Evolutionary conservation across 2,797 vertebrate species (phyloP).

Genomic region (Alca torda): DNA sequence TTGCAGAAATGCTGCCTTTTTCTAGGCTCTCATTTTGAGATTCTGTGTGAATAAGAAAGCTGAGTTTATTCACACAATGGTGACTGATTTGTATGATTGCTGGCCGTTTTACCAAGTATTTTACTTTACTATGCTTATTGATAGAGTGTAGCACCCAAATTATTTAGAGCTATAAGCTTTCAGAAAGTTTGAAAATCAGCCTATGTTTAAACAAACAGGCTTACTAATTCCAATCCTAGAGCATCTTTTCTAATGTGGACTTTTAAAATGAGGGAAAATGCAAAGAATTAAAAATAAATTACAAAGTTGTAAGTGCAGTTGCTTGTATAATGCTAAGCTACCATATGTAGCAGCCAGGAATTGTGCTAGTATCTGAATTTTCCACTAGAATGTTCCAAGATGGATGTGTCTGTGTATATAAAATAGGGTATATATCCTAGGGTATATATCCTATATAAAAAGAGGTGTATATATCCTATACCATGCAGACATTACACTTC

Average conservation of each 20-base stretch:
- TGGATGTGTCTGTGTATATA: background rate
- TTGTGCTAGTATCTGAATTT: background rate
- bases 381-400: background rate
- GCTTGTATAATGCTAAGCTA: background rate
- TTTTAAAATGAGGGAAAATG: background rate
- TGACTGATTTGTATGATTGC: background rate
- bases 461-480: background rate
- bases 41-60: background rate
- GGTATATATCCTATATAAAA: background rate
- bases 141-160: background rate
- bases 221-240: background rate
- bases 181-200: background rate
- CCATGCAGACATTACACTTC: background rate
- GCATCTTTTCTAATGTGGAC: background rate
- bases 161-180: background rate
- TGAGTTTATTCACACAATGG: background rate
- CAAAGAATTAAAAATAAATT: background rate
- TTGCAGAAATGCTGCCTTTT: background rate
- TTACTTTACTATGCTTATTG: background rate
- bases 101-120: background rate
- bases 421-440: background rate
- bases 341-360: background rate
- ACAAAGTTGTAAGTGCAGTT: background rate
- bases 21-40: background rate
- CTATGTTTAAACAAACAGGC: background rate